These are phyloP conservation scores for Meloidogyne floridensis DNA, from an alignment of 1,140 invertebrate species.

Conservation along the genomic window DNA sequence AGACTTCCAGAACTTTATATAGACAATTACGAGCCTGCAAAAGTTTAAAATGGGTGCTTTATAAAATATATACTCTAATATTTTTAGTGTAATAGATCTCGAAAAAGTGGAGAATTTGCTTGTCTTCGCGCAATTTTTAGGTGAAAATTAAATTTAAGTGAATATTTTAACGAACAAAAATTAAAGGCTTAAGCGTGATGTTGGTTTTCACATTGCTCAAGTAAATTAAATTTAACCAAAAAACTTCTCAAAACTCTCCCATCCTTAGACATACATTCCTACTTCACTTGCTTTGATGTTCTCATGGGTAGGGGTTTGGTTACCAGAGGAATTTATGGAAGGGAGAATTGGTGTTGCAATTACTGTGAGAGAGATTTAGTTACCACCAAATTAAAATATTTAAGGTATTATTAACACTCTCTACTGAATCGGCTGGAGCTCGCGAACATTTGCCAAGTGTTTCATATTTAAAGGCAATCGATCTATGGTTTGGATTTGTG, in stretches of 20 bases:
- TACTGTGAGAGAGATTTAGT: slow-evolving; percentile 34
- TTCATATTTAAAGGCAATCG: slow-evolving; percentile 65
- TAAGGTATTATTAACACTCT: slow-evolving; percentile 57
- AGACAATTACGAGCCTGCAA: slow-evolving; percentile 53
- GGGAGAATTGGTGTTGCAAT: slow-evolving; percentile 65
- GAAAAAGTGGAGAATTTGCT: slow-evolving; percentile 70
- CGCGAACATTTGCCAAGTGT: slow-evolving; percentile 64
- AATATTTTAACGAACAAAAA: no score
- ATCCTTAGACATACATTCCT: slow-evolving; percentile 76
- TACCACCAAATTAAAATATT: background rate
- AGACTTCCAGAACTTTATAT: slow-evolving; percentile 65
- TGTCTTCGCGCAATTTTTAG: slow-evolving; percentile 75
- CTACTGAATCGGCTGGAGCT: slow-evolving; percentile 64
- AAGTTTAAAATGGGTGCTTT: background rate
- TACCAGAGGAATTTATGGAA: slow-evolving; percentile 65
- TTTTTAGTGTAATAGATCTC: slow-evolving; percentile 50
- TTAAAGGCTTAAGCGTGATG: slow-evolving; percentile 78
- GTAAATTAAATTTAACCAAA: background rate
- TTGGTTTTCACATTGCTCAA: slow-evolving; percentile 83
- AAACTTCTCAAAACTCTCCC: background rate
- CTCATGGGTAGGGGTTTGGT: slow-evolving; percentile 74
- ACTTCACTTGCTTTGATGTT: slow-evolving; percentile 82
- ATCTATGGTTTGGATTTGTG: slow-evolving; percentile 65
- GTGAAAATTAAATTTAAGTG: no score
- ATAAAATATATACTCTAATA: background rate